Evolutionary conservation across 2,888 invertebrate genomes (phyloP), one percentile per base, ranked within the genome.

Genomic region (Diabrotica balteata): DNA sequence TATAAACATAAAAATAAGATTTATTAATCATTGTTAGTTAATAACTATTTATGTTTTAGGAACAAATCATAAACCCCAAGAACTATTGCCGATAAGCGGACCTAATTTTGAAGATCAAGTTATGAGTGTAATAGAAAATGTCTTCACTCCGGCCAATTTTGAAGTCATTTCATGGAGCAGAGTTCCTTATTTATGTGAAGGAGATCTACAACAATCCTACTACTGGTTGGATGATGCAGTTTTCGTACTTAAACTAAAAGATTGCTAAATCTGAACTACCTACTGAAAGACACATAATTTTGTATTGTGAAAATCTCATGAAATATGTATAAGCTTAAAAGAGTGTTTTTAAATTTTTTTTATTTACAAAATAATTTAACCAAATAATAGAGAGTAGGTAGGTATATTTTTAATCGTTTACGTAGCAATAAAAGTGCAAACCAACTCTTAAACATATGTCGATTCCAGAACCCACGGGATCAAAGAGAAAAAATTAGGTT

Each of bases 111-210:
- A 94, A 80, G 89, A 93, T 66, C 97, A 98, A 84, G 91, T 93
- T 7, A 84, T 87, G 7, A 90, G 92, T 71, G 89, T 97, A 76
- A 85, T 90, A 42, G 81, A 85, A 49, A 81, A 88, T 68, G 89
- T 92, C 7, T 87, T 92, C 59, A 80, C 65, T 52, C 90, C 91
- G 0, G 83, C 88, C 59, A 93, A 93, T 5, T 94, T 95, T 82
- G 87, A 89, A 66, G 88, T 98, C 51, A 87, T 91, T 57, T 87
- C 90, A 7, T 98, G 97, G 95, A 91, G 95, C 9, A 90, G 95
- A 77, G 90, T 97, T 52, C 98, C 98, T 0, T 98, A 98, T 83
- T 87, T 99, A 50, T 98, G 98, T 84, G 98, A 99, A 85, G 98
- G 98, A 0, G 98, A 98, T 84, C 87, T 97, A 73, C 89, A 92